Evolutionary conservation across 2,113 vertebrate species (phyloP).

Genomic region (Mugil cephalus): DNA sequence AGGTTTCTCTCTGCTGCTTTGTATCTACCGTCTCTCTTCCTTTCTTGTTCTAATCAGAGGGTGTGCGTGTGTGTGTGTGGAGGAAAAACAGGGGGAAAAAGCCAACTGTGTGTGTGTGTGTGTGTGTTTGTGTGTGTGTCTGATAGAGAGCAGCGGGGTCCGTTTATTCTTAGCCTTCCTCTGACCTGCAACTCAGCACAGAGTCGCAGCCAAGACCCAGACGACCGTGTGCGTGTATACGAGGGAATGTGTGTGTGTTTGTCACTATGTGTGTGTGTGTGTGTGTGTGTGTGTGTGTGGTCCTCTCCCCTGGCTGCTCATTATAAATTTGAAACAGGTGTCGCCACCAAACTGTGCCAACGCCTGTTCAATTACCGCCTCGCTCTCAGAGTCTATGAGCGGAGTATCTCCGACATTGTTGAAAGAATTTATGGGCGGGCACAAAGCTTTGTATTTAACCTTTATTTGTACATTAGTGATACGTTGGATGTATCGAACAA

Average conservation of each 20-base stretch:
- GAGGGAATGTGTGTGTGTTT: slow-evolving; percentile 23
- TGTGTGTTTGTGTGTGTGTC: background rate
- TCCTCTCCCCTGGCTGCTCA: slow-evolving; percentile 65
- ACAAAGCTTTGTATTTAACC: background rate
- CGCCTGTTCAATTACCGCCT: slow-evolving; percentile 52
- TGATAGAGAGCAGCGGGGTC: slow-evolving; percentile 41
- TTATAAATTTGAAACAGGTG: slow-evolving; percentile 75
- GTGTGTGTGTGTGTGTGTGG: slow-evolving; percentile 42
- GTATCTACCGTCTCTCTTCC: background rate
- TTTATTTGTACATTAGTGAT: too few species aligned
- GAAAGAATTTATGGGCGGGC: too few species aligned
- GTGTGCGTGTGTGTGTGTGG: background rate
- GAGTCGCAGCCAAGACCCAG: slow-evolving; percentile 49
- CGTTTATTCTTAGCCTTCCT: slow-evolving; percentile 70
- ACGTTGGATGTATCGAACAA: too few species aligned
- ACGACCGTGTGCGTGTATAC: slow-evolving; percentile 3
- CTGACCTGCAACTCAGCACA: slow-evolving; percentile 55
- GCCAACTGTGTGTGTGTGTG: background rate
- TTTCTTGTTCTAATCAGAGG: slow-evolving; percentile 27
- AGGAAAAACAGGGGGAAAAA: slow-evolving; percentile 33
- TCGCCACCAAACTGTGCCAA: slow-evolving; percentile 50
- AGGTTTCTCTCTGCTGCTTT: slow-evolving; percentile 12
- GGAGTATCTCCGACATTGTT: background rate
- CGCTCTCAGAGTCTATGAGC: slow-evolving; percentile 9
- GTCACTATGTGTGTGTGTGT: slow-evolving; percentile 19